Evolutionary conservation across 2,888 invertebrate genomes (phyloP).

Genomic region (Scaptomyza reducta): DNA sequence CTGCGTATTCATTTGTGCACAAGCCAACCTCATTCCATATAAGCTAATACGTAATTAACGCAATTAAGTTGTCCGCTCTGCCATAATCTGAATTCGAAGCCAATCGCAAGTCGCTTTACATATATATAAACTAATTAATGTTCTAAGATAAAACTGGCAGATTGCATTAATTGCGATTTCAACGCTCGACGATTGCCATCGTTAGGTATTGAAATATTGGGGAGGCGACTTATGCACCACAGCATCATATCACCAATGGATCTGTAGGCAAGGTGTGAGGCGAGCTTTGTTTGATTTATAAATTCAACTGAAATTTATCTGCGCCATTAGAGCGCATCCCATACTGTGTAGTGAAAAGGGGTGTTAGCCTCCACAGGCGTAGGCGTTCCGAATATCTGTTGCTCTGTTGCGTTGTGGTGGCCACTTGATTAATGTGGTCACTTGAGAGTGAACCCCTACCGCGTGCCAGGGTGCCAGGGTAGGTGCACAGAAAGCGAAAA

Average conservation of each 20-base stretch:
- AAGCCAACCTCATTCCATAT: conserved; percentile 25
- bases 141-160: conserved; percentile 63
- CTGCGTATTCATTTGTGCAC: conserved; percentile 15
- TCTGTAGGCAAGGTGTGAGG: background rate
- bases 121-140: conserved; percentile 66
- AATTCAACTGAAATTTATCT: conserved; percentile 37
- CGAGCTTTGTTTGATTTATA: conserved; percentile 52
- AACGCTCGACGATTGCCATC: conserved; percentile 69
- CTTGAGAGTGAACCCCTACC: conserved; percentile 40
- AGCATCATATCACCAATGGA: conserved; percentile 19
- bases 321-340: conserved; percentile 69
- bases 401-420: conserved; percentile 12
- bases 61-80: conserved; percentile 68
- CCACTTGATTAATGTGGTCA: conserved; percentile 69
- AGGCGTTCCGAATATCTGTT: conserved; percentile 47
- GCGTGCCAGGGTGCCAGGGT: conserved; percentile 1
- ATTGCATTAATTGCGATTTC: conserved; percentile 74
- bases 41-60: conserved; percentile 67
- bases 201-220: conserved; percentile 23
- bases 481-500: conserved; percentile 70
- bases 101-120: conserved; percentile 50
- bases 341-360: background rate
- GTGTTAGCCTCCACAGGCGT: conserved; percentile 32
- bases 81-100: conserved; percentile 21
- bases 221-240: conserved; percentile 21